A percentile compares a stretch with the other conserved stretches of the same genome.
phyloP scores from a whole-genome alignment of 1,140 invertebrate genomes.

The Manduca sexta region DNA sequence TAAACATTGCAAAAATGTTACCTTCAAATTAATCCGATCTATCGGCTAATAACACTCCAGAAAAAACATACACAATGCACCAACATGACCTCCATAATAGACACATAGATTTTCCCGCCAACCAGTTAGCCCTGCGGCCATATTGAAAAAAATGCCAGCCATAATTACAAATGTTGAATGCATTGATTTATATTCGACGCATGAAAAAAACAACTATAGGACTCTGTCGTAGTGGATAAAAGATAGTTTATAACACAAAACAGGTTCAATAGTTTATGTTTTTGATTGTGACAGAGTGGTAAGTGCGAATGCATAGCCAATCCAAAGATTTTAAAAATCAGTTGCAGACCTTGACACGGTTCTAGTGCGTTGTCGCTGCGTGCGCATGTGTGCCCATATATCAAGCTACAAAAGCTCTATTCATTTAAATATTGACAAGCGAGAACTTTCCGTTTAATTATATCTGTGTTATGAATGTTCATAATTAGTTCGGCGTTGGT shows the following conservation, averaged over 20 bases:
- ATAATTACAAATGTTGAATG: not conserved
- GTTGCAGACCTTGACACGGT: slow-evolving; percentile 15
- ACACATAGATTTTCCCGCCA: not conserved
- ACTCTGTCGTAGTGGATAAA: not conserved
- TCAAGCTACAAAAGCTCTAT: slow-evolving; percentile 6
- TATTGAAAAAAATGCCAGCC: slow-evolving; percentile 1
- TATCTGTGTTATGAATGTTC: too few species aligned
- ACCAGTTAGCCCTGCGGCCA: slow-evolving; percentile 1
- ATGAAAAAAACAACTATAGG: not conserved
- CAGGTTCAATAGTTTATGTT: too few species aligned
- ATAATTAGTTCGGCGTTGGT: too few species aligned
- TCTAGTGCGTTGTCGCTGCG: slow-evolving; percentile 14
- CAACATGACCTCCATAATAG: not conserved
- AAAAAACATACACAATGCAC: not conserved
- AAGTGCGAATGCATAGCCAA: not conserved
- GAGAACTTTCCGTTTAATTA: too few species aligned
- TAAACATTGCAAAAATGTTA: too few species aligned
- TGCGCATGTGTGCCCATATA: slow-evolving; percentile 4
- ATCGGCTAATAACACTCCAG: not conserved
- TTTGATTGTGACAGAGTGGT: not conserved
- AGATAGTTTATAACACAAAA: too few species aligned
- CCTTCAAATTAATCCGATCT: too few species aligned
- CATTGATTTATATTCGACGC: not conserved
- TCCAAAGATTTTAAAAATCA: slow-evolving; percentile 10
- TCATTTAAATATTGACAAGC: slow-evolving; percentile 7